Evolutionary conservation across 1,140 invertebrate genomes (phyloP).

Genomic region (Xylocopa sonorina): DNA sequence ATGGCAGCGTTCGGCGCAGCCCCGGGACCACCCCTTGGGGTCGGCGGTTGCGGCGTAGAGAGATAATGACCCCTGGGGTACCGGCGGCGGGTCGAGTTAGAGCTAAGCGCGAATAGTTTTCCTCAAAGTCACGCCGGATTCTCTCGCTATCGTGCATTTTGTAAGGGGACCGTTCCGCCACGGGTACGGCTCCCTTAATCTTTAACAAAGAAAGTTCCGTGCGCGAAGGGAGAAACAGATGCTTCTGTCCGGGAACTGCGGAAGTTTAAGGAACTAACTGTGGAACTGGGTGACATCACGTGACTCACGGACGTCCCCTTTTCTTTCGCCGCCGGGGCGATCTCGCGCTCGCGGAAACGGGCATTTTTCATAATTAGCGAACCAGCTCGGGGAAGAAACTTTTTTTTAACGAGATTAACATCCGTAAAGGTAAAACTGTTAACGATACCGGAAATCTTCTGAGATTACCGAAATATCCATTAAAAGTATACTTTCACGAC

Average conservation of each 20-base stretch:
- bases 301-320: background rate
- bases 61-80: conserved; percentile 45
- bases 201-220: conserved; percentile 34
- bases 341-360: background rate
- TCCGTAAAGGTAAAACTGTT: no score
- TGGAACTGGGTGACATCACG: conserved; percentile 14
- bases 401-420: background rate
- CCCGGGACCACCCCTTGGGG: conserved; percentile 13
- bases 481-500: no score
- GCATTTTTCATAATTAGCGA: conserved; percentile 14
- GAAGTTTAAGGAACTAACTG: conserved; percentile 3
- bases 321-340: background rate
- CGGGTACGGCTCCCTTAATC: conserved; percentile 14
- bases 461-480: background rate
- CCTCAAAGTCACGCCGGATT: conserved; percentile 37
- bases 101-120: conserved; percentile 40
- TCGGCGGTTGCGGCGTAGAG: conserved; percentile 25
- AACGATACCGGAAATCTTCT: no score
- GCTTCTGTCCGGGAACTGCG: background rate
- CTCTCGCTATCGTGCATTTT: conserved; percentile 42
- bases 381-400: background rate
- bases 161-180: conserved; percentile 1
- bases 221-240: conserved; percentile 10
- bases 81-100: conserved; percentile 35
- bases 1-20: conserved; percentile 25